Conservation (phyloP, 2,113 vertebrate genomes). For the Ammodytes marinus region DNA sequence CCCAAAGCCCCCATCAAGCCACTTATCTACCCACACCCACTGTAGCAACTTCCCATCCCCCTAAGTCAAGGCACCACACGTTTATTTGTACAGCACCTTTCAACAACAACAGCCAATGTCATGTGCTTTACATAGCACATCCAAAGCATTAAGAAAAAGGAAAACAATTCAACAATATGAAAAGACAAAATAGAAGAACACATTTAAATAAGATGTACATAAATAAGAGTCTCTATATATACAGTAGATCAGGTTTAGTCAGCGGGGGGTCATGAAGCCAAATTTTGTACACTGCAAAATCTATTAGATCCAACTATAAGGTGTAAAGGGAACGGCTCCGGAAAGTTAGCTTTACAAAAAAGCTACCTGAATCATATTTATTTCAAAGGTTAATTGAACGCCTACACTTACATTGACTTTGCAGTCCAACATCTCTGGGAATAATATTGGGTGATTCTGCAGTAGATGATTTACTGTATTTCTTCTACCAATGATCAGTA, state of each 20-base stretch:
- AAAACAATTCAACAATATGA: background rate
- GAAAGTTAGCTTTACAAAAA: background rate
- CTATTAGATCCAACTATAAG: background rate
- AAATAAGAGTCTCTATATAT: background rate
- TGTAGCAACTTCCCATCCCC: background rate
- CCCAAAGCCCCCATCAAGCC: background rate
- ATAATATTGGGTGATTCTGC: background rate
- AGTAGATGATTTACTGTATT: background rate
- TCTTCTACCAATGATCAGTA: background rate
- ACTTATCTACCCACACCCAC: background rate
- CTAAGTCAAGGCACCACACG: background rate
- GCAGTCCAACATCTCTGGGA: background rate
- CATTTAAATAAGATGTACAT: background rate
- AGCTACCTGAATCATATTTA: background rate
- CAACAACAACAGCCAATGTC: background rate
- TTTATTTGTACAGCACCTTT: background rate
- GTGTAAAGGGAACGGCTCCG: background rate
- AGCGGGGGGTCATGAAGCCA: background rate
- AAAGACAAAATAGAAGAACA: background rate
- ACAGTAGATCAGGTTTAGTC: background rate
- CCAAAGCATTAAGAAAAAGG: background rate
- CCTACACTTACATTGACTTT: background rate
- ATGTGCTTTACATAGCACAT: background rate
- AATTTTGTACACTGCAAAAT: slow-evolving; percentile 1
- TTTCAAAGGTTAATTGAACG: background rate